A percentile compares a stretch with the other conserved stretches of the same genome.
These are phyloP conservation scores for Druon quercuslanigerum DNA, from an alignment of 1,140 invertebrate species.

Conservation along the genomic window DNA sequence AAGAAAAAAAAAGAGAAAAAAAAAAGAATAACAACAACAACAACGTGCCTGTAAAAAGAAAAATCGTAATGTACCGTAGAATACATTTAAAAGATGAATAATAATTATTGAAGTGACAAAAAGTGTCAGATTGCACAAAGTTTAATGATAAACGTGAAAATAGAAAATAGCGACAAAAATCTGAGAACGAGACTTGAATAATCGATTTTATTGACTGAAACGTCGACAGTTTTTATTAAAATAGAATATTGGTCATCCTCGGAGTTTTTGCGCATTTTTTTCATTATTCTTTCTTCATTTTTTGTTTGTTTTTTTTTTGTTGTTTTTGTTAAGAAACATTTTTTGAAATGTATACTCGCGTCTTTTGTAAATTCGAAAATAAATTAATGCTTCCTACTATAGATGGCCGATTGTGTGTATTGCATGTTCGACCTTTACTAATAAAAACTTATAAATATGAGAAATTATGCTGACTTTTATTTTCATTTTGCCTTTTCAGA, in stretches of 20 bases:
- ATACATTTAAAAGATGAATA: background rate
- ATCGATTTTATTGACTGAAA: background rate
- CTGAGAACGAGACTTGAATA: background rate
- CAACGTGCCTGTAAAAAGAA: slow-evolving; percentile 25
- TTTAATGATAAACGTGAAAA: background rate
- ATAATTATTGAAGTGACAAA: background rate
- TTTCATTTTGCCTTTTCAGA: too few species aligned
- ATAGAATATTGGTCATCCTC: background rate
- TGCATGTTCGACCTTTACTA: slow-evolving; percentile 23
- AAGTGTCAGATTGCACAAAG: background rate
- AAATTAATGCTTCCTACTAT: slow-evolving; percentile 17
- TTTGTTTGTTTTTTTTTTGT: background rate
- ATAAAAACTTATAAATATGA: slow-evolving; percentile 10
- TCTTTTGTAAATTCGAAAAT: slow-evolving; percentile 24
- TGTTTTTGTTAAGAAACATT: background rate
- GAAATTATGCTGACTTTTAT: background rate
- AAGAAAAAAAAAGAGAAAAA: background rate
- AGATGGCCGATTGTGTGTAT: slow-evolving; percentile 3
- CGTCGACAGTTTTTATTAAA: slow-evolving; percentile 9
- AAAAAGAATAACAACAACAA: too few species aligned
- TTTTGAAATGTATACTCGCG: slow-evolving; percentile 25
- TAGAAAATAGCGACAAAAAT: background rate
- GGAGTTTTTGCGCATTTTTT: background rate
- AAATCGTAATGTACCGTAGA: background rate
- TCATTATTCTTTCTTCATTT: too few species aligned